phyloP scores from a whole-genome alignment of 2,888 invertebrate species.

The Syrphus vitripennis region DNA sequence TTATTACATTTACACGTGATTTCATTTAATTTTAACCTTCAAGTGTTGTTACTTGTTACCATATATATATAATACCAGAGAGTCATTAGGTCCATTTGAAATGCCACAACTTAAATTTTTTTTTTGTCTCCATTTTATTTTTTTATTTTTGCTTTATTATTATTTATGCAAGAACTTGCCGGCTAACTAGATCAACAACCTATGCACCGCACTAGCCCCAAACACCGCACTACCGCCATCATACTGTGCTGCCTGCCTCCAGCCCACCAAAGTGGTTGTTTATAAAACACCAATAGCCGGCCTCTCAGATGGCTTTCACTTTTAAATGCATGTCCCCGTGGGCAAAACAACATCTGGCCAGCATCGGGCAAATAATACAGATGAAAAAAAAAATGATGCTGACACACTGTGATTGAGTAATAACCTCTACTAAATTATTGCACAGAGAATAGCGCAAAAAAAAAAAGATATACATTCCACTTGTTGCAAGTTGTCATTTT shows the following conservation, averaged over 20 bases:
- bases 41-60: background rate
- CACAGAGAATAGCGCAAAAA: background rate
- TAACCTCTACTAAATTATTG: conserved; percentile 27
- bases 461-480: conserved; percentile 7
- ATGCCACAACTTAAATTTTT: background rate
- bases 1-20: background rate
- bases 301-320: conserved; percentile 42
- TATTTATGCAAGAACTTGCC: conserved; percentile 15
- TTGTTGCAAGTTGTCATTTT: conserved; percentile 41
- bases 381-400: background rate
- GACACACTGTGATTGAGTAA: conserved; percentile 37
- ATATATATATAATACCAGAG: background rate
- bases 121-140: background rate
- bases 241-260: background rate
- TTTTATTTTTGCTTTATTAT: background rate
- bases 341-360: conserved; percentile 48
- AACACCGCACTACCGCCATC: background rate
- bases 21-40: conserved; percentile 10
- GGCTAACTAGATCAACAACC: conserved; percentile 37
- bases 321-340: conserved; percentile 33
- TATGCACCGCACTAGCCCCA: background rate
- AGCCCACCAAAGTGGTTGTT: background rate
- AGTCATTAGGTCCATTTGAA: background rate
- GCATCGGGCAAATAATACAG: background rate
- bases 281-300: background rate